Base-by-base conservation (phyloP, 2,113 vertebrate species). In the Larimichthys crocea region DNA sequence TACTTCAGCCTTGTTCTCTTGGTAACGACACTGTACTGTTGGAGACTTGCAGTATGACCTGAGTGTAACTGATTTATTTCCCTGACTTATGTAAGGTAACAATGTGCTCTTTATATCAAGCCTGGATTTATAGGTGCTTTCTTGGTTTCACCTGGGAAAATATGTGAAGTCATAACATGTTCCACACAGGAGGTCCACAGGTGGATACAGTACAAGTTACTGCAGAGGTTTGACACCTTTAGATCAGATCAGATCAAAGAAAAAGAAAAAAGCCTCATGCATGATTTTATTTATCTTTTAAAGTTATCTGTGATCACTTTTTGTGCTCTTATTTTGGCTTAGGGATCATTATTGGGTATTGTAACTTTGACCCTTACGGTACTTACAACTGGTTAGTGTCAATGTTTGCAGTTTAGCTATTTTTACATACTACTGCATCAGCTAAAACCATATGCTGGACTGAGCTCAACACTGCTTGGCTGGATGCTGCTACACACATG, bases 401-500 rank as follows among this genome's bases (percentile, higher is more conserved):
- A 50, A 40, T 53, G 4, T 73, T 65, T 61, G 48, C 17, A 9
- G 5, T 79, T 72, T 67, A 68, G 1, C 50, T 77, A 16, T 66
- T 79, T 75, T 40, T 3, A 59, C 40, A 78, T 66, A 35, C 42
- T 76, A 68, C 31, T 66, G 65, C 22, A 63, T 79, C 42, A 67
- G 66, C 71, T 24, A 6, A 79, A 55, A 49, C 20, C 78, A 62
- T 70, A 60, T 62, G 70, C 50, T 84, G 80, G 84, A 76, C 77
- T 72, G 74, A 88, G 56, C 29, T 56, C 69, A 20, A 3, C 15
- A 24, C 62, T 56, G 31, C 59, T 19, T 49, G 24, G 67, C 40
- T 80, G 15, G 24, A 65, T 74, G 69, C 69, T 76, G 76, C 79
- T 79, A 9, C 67, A 77, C 71, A 79, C 81, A 88, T 82, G 88